Evolutionary conservation across 2,888 invertebrate species (phyloP).

Genomic region (Acleris sparsana): DNA sequence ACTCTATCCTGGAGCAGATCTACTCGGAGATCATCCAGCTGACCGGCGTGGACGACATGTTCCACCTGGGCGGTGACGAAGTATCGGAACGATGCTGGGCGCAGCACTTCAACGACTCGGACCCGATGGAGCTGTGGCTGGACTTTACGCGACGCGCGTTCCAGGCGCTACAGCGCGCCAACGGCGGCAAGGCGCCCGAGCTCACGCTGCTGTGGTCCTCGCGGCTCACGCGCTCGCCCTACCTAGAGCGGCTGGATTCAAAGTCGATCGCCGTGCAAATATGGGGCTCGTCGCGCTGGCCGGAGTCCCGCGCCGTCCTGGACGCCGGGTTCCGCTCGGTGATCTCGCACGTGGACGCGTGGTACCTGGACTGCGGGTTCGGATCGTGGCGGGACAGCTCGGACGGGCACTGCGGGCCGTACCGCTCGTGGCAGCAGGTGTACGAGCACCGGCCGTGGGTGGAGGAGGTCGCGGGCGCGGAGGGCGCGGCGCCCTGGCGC

Average conservation of each 20-base stretch:
- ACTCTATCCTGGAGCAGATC: slow-evolving; percentile 87
- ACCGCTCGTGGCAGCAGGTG: slow-evolving; percentile 93
- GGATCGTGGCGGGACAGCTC: slow-evolving; percentile 93
- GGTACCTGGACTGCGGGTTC: slow-evolving; percentile 95
- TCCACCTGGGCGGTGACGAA: slow-evolving; percentile 93
- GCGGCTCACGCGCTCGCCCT: slow-evolving; percentile 88
- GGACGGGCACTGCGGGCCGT: slow-evolving; percentile 93
- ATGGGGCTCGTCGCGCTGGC: slow-evolving; percentile 93
- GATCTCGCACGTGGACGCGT: slow-evolving; percentile 93
- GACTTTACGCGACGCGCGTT: slow-evolving; percentile 88
- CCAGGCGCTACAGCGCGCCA: slow-evolving; percentile 84
- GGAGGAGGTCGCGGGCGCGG: slow-evolving; percentile 55
- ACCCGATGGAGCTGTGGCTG: slow-evolving; percentile 90
- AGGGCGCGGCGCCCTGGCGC: slow-evolving; percentile 69
- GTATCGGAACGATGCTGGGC: slow-evolving; percentile 93
- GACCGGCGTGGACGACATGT: slow-evolving; percentile 89
- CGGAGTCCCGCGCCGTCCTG: slow-evolving; percentile 89
- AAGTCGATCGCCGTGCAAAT: slow-evolving; percentile 87
- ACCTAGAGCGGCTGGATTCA: slow-evolving; percentile 83
- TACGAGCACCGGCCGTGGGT: slow-evolving; percentile 93
- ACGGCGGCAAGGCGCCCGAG: slow-evolving; percentile 82
- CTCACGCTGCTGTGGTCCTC: slow-evolving; percentile 90
- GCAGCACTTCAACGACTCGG: slow-evolving; percentile 88
- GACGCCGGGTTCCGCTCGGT: slow-evolving; percentile 91
- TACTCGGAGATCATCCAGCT: slow-evolving; percentile 89